A percentile compares a stretch with the other conserved stretches of the same genome.
Conservation (phyloP, 2,888 invertebrate species). For the Trachelus tabidus region DNA sequence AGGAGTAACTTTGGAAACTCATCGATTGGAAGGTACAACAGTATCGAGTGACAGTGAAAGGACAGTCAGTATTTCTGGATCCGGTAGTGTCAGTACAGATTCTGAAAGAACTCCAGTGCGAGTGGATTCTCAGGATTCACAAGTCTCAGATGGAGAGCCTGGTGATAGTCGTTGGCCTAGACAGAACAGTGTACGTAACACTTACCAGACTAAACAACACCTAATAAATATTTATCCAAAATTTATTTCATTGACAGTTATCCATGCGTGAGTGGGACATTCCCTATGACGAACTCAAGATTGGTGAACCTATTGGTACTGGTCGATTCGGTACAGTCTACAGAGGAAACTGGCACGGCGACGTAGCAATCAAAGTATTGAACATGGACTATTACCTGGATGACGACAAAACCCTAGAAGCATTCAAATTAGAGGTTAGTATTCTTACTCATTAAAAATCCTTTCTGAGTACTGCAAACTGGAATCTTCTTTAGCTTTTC, state of each 20-base stretch:
- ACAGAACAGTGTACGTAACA: constrained; percentile 80
- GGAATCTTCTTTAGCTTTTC: background rate
- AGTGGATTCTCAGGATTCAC: constrained; percentile 86
- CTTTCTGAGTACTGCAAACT: background rate
- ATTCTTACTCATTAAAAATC: background rate
- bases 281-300: constrained; percentile 92
- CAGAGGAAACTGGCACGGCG: constrained; percentile 97
- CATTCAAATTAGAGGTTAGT: constrained; percentile 91
- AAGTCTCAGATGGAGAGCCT: constrained; percentile 75
- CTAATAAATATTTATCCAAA: constrained; percentile 23
- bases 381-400: constrained; percentile 92
- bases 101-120: constrained; percentile 85
- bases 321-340: constrained; percentile 96
- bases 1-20: constrained; percentile 70
- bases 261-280: constrained; percentile 98
- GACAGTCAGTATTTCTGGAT: constrained; percentile 78
- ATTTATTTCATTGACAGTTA: constrained; percentile 68
- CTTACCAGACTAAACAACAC: background rate
- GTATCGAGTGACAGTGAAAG: constrained; percentile 77
- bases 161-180: constrained; percentile 75
- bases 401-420: constrained; percentile 87
- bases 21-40: constrained; percentile 69
- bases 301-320: constrained; percentile 88
- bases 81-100: constrained; percentile 80
- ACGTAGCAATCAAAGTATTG: constrained; percentile 95